Conservation (phyloP, 92 coral and sea anemone species). For the Micromussa lordhowensis region DNA sequence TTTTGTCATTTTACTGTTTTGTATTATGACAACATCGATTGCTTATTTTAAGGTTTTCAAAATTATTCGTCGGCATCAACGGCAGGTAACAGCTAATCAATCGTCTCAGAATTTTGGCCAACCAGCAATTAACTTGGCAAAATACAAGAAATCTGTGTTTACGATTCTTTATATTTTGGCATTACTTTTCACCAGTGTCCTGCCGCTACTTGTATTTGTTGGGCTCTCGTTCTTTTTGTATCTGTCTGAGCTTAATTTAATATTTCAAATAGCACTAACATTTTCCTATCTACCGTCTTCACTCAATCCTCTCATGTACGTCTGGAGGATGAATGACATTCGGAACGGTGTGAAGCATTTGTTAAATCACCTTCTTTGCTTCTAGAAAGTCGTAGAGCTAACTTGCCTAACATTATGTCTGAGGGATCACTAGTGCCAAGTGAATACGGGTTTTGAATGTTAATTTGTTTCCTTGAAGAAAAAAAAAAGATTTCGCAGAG, state of each 20-base stretch:
- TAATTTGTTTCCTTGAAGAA: no score
- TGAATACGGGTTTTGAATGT: no score
- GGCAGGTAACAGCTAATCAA: neutral
- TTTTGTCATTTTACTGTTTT: neutral
- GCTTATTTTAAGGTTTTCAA: slow-evolving; percentile 11
- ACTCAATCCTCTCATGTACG: slow-evolving; percentile 6
- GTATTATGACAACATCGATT: neutral
- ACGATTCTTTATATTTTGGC: neutral
- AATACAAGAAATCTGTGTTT: slow-evolving; percentile 5
- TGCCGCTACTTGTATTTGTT: no score
- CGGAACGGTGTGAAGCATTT: neutral
- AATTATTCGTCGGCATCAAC: slow-evolving; percentile 15
- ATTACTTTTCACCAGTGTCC: neutral
- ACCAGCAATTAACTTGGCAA: neutral
- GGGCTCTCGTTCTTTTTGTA: neutral
- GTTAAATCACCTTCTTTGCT: neutral
- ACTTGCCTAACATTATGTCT: neutral
- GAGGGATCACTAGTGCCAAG: no score
- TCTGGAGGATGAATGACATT: slow-evolving; percentile 19
- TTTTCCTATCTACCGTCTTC: neutral
- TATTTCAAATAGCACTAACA: neutral
- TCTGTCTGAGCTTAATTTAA: neutral
- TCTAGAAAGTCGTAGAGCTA: neutral
- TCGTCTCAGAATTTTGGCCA: neutral
- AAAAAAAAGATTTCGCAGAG: no score